These are phyloP conservation scores for Caenorhabditis inopinata DNA, from an alignment of 1,140 invertebrate genomes.

Conservation along the genomic window DNA sequence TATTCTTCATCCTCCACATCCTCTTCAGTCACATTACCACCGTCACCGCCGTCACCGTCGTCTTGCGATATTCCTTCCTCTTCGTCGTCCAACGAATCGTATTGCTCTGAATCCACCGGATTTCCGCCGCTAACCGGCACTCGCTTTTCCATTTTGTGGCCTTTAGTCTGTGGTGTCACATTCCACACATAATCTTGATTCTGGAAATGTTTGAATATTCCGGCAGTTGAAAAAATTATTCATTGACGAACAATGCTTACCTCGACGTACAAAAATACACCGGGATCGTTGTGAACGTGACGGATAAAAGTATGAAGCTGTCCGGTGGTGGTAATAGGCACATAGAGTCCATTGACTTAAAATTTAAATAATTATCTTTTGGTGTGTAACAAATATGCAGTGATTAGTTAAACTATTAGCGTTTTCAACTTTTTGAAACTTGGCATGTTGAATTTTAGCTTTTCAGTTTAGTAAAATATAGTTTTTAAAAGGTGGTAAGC, in stretches of 20 bases:
- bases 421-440: no score
- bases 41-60: not conserved
- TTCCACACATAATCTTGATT: conserved; percentile 1
- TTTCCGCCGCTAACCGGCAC: not conserved
- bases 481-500: no score
- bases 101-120: not conserved
- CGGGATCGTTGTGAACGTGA: conserved; percentile 4
- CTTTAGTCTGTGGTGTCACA: not conserved
- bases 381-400: no score
- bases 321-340: not conserved
- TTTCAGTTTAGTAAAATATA: no score
- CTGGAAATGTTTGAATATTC: not conserved
- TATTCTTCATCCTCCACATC: not conserved
- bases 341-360: not conserved
- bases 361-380: no score
- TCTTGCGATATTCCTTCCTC: not conserved
- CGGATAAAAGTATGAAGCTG: not conserved
- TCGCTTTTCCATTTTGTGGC: not conserved
- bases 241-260: not conserved
- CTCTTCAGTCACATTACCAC: not conserved
- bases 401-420: no score
- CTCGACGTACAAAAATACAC: not conserved
- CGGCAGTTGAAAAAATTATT: no score
- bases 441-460: no score
- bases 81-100: not conserved